phyloP scores from a whole-genome alignment of 2,888 invertebrate species.

The Eledona agricola region DNA sequence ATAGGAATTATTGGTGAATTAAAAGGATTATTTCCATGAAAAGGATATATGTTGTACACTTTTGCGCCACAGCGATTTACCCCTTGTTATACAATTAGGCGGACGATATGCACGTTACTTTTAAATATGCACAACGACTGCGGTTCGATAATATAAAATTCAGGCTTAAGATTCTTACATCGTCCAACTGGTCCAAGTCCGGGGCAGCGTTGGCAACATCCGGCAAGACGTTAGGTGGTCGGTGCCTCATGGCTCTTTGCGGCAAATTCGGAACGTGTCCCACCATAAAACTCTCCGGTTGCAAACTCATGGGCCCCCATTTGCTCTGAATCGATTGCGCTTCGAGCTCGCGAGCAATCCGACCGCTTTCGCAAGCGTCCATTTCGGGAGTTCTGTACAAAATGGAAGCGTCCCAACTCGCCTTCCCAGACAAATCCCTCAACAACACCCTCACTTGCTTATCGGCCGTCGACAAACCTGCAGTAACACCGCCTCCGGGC shows the following conservation, averaged over 20 bases:
- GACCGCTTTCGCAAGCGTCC: slow-evolving; percentile 9
- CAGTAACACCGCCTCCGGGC: slow-evolving; percentile 79
- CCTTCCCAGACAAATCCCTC: slow-evolving; percentile 92
- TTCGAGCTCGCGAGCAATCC: slow-evolving; percentile 11
- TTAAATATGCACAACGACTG: no score
- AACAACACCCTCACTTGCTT: slow-evolving; percentile 83
- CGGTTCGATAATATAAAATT: slow-evolving; percentile 18
- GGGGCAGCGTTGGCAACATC: slow-evolving; percentile 82
- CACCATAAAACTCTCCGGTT: slow-evolving; percentile 57
- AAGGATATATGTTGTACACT: no score
- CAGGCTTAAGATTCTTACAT: no score
- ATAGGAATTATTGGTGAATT: no score
- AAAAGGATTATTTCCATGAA: no score
- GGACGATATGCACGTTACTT: no score
- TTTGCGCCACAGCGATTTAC: no score
- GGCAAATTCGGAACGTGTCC: slow-evolving; percentile 61
- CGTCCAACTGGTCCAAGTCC: slow-evolving; percentile 91
- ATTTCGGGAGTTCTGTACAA: slow-evolving; percentile 80
- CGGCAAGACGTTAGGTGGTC: slow-evolving; percentile 80
- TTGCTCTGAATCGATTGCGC: slow-evolving; percentile 31
- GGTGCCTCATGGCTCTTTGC: slow-evolving; percentile 74
- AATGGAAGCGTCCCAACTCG: slow-evolving; percentile 95
- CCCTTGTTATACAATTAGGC: no score
- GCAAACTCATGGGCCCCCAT: slow-evolving; percentile 50
- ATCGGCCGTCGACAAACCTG: slow-evolving; percentile 80